Percentiles rank a stretch among this genome's conserved stretches.
These are phyloP conservation scores for Asarcornis scutulata DNA, from an alignment of 2,113 vertebrate species.

Conservation along the genomic window DNA sequence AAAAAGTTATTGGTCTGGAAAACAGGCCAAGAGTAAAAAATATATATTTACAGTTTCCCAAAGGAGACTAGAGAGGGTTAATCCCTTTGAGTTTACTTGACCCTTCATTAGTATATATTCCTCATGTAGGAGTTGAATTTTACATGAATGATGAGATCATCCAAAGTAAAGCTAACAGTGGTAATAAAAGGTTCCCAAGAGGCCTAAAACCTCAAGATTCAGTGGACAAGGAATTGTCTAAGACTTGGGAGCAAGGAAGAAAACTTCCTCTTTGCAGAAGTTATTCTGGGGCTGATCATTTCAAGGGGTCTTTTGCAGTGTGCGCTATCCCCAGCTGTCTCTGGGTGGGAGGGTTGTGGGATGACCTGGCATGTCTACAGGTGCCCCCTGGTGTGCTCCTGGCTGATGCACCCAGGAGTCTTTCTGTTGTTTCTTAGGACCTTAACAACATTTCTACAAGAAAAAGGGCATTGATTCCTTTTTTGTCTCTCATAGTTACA, in stretches of 20 bases:
- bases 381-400: background rate
- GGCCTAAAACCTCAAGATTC: background rate
- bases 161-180: background rate
- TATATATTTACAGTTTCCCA: background rate
- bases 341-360: rapidly evolving
- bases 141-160: constrained; percentile 51
- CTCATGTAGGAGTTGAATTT: constrained; percentile 21
- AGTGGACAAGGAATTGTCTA: background rate
- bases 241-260: background rate
- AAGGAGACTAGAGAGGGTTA: constrained; percentile 18
- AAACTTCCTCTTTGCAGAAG: background rate
- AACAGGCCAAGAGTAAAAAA: constrained; percentile 9
- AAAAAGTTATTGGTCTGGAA: constrained; percentile 41
- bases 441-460: background rate
- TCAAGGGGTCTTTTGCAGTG: background rate
- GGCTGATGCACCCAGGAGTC: background rate
- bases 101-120: constrained; percentile 3
- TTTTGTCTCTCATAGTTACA: background rate
- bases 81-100: constrained; percentile 39
- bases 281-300: background rate
- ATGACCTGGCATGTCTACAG: background rate
- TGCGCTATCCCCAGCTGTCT: background rate
- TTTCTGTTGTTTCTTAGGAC: background rate
- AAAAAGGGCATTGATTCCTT: background rate
- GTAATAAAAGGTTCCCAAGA: constrained; percentile 22